Base-by-base conservation (phyloP, 2,888 invertebrate genomes). In the Stenichneumon culpator region DNA sequence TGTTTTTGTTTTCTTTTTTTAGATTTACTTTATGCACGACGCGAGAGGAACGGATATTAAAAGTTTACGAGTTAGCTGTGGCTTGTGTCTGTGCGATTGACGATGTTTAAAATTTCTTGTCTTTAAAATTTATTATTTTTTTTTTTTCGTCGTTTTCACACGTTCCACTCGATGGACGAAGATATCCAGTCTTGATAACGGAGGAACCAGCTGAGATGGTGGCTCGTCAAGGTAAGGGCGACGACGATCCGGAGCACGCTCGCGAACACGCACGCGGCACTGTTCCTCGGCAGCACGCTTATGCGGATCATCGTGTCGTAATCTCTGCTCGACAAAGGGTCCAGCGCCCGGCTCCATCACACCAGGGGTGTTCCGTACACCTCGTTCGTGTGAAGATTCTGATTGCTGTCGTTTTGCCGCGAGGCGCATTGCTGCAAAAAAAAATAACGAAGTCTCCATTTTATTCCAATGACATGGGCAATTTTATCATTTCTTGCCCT, bases 341-440 rank as follows among this genome's bases (percentile, higher is more conserved):
- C 96, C 94, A 96, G 95, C 94, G 96, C 95, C 89, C 96, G 95
- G 94, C 96, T 96, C 96, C 96, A 97, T 97, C 97, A 97, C 96
- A 97, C 97, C 93, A 95, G 90, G 86, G 95, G 95, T 36, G 94
- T 93, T 68, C 95, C 95, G 92, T 95, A 96, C 84, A 97, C 97
- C 94, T 97, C 97, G 94, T 97, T 97, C 90, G 97, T 97, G 94
- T 97, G 97, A 90, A 96, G 95, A 94, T 97, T 97, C 94, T 97
- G 97, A 95, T 97, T 97, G 90, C 97, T 97, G 94, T 97, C 96
- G 93, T 97, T 97, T 90, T 96, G 96, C 92, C 97, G 95, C 86
- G 95, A 95, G 81, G 96, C 96, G 93, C 97, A 97, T 96, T 97
- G 97, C 97, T 97, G 95, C 11, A 74, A 19, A 67, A 44, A 54